Percentiles rank a stretch among this genome's conserved stretches.
phyloP scores from a whole-genome alignment of 2,113 vertebrate genomes.

The Canis aureus region DNA sequence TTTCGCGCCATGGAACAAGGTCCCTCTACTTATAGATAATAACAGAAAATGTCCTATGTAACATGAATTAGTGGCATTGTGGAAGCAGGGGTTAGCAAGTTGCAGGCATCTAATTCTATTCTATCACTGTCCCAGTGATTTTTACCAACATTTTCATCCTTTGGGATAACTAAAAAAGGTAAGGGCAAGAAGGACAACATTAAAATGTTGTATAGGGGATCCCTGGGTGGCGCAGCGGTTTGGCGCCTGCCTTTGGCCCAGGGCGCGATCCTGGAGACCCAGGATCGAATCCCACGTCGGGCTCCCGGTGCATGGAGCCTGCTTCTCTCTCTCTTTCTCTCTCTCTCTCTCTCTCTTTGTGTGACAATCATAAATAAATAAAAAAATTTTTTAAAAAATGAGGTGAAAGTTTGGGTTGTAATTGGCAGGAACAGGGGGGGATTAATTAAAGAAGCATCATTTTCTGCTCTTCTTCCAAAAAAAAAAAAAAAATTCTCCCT shows the following conservation, averaged over 20 bases:
- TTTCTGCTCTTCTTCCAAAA: constrained; percentile 14
- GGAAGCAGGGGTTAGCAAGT: background rate
- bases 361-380: too few relatives aligned
- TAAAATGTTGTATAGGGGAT: background rate
- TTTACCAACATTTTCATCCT: background rate
- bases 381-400: background rate
- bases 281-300: too few relatives aligned
- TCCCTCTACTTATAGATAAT: background rate
- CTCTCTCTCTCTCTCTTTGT: too few relatives aligned
- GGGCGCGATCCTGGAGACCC: too few relatives aligned
- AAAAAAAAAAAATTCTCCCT: background rate
- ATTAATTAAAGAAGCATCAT: background rate
- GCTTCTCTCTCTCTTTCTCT: too few relatives aligned
- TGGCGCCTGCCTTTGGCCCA: too few relatives aligned
- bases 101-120: background rate
- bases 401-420: background rate
- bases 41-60: background rate
- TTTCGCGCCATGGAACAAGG: background rate
- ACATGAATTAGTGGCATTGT: background rate
- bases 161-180: constrained; percentile 35
- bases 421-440: background rate
- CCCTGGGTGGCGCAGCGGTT: too few relatives aligned
- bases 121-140: background rate
- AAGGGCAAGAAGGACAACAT: background rate
- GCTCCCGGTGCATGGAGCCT: too few relatives aligned